phyloP scores from a whole-genome alignment of 92 coral and sea anemone genomes.

The Scolanthus callimorphus region DNA sequence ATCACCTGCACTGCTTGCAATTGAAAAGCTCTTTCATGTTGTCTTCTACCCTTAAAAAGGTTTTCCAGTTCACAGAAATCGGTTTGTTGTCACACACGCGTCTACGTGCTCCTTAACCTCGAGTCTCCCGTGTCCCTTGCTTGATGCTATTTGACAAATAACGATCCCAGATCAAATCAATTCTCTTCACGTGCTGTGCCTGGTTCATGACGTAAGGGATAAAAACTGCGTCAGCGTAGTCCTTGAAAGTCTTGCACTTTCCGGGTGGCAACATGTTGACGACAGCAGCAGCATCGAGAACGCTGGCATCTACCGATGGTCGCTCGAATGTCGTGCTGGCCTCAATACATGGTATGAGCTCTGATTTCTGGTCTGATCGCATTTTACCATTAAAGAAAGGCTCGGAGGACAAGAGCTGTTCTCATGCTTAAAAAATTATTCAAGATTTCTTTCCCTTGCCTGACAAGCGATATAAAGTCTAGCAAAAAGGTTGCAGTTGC shows the following conservation, averaged over 20 bases:
- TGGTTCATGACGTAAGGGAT: constrained; percentile 18
- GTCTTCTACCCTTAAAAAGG: constrained; percentile 26
- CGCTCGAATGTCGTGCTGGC: constrained; percentile 6
- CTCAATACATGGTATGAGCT: constrained; percentile 10
- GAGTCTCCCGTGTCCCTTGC: constrained; percentile 30
- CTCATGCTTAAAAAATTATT: constrained; percentile 43
- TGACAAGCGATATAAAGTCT: constrained; percentile 49
- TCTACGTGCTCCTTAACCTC: constrained; percentile 36
- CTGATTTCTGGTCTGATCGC: constrained; percentile 34
- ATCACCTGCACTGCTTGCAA: constrained; percentile 14
- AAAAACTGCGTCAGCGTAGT: constrained; percentile 18
- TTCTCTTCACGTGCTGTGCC: constrained; percentile 23
- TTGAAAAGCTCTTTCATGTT: constrained; percentile 46
- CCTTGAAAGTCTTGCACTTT: constrained; percentile 31
- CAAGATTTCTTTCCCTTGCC: constrained; percentile 43
- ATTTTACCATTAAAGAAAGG: constrained; percentile 18
- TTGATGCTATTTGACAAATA: constrained; percentile 16
- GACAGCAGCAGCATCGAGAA: constrained; percentile 46
- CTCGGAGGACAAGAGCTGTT: constrained; percentile 31
- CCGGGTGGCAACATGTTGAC: constrained; percentile 47
- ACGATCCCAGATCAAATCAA: constrained; percentile 27
- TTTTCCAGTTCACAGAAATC: background rate
- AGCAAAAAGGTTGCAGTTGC: constrained; percentile 29
- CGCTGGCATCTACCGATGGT: constrained; percentile 37
- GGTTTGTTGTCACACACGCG: constrained; percentile 25